Conservation (phyloP, 2,113 vertebrate genomes). For the Podocnemis expansa region DNA sequence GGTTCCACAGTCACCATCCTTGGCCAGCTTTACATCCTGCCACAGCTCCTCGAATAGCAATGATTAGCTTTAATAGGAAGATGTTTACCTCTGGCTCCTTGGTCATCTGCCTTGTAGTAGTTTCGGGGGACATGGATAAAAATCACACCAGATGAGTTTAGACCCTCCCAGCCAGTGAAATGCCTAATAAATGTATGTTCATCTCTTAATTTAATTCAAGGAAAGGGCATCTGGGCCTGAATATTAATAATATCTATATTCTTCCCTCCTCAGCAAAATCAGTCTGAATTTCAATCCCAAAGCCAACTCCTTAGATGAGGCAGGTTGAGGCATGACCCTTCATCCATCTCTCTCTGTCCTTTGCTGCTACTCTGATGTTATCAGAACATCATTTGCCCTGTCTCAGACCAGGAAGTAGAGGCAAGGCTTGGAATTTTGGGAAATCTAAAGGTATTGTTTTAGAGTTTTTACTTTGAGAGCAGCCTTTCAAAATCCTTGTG, state of each 20-base stretch:
- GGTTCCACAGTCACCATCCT: accelerated
- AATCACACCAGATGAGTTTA: neutral
- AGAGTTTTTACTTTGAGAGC: neutral
- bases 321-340: neutral
- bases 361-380: neutral
- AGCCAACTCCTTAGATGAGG: neutral
- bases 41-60: accelerated
- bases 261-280: neutral
- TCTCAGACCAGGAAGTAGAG: neutral
- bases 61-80: neutral
- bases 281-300: accelerated
- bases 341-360: neutral
- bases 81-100: accelerated
- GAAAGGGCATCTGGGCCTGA: neutral
- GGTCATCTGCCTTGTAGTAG: constrained; percentile 5
- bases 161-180: neutral
- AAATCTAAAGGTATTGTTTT: neutral
- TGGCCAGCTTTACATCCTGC: neutral
- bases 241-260: neutral
- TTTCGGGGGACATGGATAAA: constrained; percentile 58
- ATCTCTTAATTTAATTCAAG: neutral
- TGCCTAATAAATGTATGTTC: neutral
- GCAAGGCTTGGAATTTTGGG: neutral
- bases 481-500: neutral
- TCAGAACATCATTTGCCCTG: neutral